Conservation (phyloP, 2,113 vertebrate genomes). For the Sardina pilchardus region DNA sequence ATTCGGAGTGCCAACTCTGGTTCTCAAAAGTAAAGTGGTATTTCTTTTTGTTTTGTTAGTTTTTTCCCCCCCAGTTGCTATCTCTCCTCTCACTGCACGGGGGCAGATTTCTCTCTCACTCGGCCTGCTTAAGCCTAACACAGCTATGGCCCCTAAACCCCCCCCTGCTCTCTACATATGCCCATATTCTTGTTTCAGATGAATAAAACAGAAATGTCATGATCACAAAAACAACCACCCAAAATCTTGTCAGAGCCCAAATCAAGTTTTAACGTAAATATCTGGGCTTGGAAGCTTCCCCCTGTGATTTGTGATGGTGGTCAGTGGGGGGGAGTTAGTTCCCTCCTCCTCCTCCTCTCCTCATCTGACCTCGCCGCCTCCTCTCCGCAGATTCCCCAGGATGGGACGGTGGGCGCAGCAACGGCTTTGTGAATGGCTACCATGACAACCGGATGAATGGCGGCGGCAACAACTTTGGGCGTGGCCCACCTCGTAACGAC, state of each 20-base stretch:
- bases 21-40: neutral
- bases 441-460: slow-evolving; percentile 79
- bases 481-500: slow-evolving; percentile 75
- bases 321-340: neutral
- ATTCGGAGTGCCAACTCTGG: neutral
- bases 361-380: slow-evolving; percentile 15
- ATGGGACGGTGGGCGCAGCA: slow-evolving; percentile 72
- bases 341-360: neutral
- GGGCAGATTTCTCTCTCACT: neutral
- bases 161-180: neutral
- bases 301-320: neutral
- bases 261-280: neutral
- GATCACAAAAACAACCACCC: neutral
- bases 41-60: neutral
- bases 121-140: slow-evolving; percentile 4
- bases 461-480: slow-evolving; percentile 61
- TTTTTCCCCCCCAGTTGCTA: neutral
- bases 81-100: neutral
- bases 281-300: slow-evolving; percentile 24
- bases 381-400: slow-evolving; percentile 69
- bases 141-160: no score
- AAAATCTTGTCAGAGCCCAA: neutral
- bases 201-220: neutral
- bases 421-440: slow-evolving; percentile 81
- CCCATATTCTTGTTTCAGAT: neutral